These are phyloP conservation scores for Sclerurus mexicanus DNA, from an alignment of 2,113 vertebrate species.

Conservation along the genomic window DNA sequence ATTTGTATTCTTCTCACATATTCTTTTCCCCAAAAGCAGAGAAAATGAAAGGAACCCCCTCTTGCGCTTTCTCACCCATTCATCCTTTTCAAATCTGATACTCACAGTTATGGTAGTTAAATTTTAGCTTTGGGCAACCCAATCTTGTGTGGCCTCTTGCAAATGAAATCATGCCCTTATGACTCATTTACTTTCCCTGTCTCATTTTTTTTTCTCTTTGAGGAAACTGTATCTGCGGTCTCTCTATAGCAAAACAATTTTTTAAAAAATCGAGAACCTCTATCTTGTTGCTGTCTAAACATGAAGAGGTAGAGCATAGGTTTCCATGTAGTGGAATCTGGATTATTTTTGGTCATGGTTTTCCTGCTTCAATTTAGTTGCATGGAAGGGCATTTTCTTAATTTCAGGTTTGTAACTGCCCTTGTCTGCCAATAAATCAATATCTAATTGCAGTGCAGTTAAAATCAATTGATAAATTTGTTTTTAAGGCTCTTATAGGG, in stretches of 20 bases:
- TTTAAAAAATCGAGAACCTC: background rate
- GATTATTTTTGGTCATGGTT: background rate
- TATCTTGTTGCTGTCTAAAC: background rate
- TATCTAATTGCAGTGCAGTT: background rate
- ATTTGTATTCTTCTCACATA: slow-evolving; percentile 46
- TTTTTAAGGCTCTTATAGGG: background rate
- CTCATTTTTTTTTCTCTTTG: background rate
- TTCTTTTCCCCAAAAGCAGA: slow-evolving; percentile 15
- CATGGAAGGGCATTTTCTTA: background rate
- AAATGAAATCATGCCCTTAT: slow-evolving; percentile 15
- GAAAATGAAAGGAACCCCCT: slow-evolving; percentile 45
- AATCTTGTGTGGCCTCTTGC: background rate
- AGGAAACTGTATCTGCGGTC: background rate
- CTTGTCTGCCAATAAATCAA: background rate
- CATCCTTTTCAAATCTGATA: slow-evolving; percentile 26
- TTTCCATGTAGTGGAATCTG: background rate
- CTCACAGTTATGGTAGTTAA: slow-evolving; percentile 24
- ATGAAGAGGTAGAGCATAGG: background rate
- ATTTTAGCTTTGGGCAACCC: slow-evolving; percentile 27
- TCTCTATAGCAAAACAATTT: background rate
- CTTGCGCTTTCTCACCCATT: slow-evolving; percentile 28
- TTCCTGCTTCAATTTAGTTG: background rate
- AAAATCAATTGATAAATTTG: background rate
- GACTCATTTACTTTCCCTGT: slow-evolving; percentile 5
- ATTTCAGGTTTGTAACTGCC: background rate